A percentile compares a stretch with the other conserved stretches of the same genome.
These are phyloP conservation scores for Varanus komodoensis DNA, from an alignment of 2,113 vertebrate species.

Conservation along the genomic window DNA sequence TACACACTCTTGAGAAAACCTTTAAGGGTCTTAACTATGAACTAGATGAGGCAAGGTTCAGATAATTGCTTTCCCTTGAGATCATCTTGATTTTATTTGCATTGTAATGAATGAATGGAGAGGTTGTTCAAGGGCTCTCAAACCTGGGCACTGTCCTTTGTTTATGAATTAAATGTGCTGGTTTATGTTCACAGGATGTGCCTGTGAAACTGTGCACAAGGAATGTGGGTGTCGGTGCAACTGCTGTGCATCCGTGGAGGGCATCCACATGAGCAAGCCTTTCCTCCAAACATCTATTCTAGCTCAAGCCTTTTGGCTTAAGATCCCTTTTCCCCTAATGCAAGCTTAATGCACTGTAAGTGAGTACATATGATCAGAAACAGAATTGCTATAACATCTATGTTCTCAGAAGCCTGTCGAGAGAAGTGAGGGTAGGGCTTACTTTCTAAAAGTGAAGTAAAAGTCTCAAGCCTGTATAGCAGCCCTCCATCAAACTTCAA, in stretches of 20 bases:
- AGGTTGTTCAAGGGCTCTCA: neutral
- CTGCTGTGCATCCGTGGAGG: neutral
- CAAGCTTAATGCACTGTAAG: neutral
- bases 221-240: conserved; percentile 8
- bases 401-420: neutral
- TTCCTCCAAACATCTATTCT: neutral
- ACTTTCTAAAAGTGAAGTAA: neutral
- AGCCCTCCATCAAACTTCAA: neutral
- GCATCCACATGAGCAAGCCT: neutral
- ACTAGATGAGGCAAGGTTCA: neutral
- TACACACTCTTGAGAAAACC: neutral
- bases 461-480: neutral
- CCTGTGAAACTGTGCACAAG: neutral
- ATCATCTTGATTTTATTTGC: neutral
- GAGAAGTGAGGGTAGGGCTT: neutral
- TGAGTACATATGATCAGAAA: neutral
- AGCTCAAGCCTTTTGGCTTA: neutral
- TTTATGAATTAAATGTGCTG: neutral
- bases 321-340: neutral
- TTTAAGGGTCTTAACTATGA: neutral
- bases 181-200: neutral
- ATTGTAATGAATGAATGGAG: neutral
- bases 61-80: neutral
- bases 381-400: neutral
- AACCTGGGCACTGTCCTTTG: neutral